Base-by-base conservation (phyloP, 2,888 invertebrate species). In the Octodonta nipae region DNA sequence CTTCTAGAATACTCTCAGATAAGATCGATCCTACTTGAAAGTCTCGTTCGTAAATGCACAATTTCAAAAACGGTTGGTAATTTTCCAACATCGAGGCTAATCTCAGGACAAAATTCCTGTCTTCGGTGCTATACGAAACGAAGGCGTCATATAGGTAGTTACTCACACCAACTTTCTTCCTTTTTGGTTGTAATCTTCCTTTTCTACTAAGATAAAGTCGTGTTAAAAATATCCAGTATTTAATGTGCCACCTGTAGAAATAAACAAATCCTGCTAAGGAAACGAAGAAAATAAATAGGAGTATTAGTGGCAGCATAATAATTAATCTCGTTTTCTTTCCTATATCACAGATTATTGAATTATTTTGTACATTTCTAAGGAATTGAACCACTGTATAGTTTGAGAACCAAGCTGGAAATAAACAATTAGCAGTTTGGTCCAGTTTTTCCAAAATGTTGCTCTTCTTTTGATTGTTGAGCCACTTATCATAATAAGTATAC, bases 11-110 rank as follows among this genome's bases (percentile, higher is more conserved):
- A 28, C 73, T 71, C 49, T 80, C 78, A 0, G 74, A 69, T 47
- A 78, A 70, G 39, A 73, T 65, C 1, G 72, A 64, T 3, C 76
- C 75, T 35, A 73, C 68, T 47, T 73, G 67, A 41, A 78, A 75
- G 53, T 78, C 78, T 38, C 78, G 61, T 49, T 80, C 78, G 46
- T 77, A 76, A 15, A 81, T 70, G 52, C 78, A 79, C 20, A 81
- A 56, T 43, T 70, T 72, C 11, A 74, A 65, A 47, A 62, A 66
- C 1, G 75, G 74, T 11, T 70, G 64, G 25, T 66, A 61, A 14
- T 62, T 66, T 54, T 79, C 78, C 34, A 79, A 51, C 50, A 72
- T 68, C 3, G 64, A 57, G 22, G 74, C 69, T 51, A 79, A 59
- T 30, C 70, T 64, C 11, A 68, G 57, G 3, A 79, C 73, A 49